Evolutionary conservation across 1,140 invertebrate genomes (phyloP).

Genomic region (Cydia strobilella): DNA sequence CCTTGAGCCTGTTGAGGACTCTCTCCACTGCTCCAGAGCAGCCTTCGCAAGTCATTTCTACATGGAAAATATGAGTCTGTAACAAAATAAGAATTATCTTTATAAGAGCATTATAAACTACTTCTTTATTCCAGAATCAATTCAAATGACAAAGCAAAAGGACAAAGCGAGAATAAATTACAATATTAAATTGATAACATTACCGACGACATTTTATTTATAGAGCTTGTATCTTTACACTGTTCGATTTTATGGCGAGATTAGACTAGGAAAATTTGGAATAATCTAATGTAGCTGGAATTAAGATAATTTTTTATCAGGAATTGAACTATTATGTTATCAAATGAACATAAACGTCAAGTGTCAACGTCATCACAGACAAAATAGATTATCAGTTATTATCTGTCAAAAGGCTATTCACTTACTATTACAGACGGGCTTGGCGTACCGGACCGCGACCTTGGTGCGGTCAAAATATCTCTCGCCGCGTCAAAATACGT

Average conservation of each 20-base stretch:
- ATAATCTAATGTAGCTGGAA: not conserved
- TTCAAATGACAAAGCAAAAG: not conserved
- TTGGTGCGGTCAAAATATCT: too few species aligned
- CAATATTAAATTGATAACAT: slow-evolving; percentile 29
- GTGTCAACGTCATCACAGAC: slow-evolving; percentile 3
- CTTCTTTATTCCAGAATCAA: not conserved
- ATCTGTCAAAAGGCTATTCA: not conserved
- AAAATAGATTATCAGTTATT: not conserved
- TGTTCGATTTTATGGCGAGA: not conserved
- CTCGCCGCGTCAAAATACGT: too few species aligned
- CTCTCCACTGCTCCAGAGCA: slow-evolving; percentile 91
- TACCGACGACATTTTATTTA: slow-evolving; percentile 46
- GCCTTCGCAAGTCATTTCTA: slow-evolving; percentile 95
- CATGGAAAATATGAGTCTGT: slow-evolving; percentile 89
- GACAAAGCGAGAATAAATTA: slow-evolving; percentile 9
- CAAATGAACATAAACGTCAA: not conserved
- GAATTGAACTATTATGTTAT: not conserved
- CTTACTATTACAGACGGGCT: not conserved
- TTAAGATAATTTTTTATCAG: slow-evolving; percentile 15
- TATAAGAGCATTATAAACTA: not conserved
- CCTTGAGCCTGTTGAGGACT: slow-evolving; percentile 88
- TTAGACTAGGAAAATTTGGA: not conserved
- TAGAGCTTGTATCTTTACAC: not conserved
- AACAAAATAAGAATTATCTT: slow-evolving; percentile 46
- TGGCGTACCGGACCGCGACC: too few species aligned